Percentiles rank a stretch among this genome's conserved stretches.
Evolutionary conservation across 2,888 invertebrate genomes (phyloP).

Genomic region (Eristalis pertinax): DNA sequence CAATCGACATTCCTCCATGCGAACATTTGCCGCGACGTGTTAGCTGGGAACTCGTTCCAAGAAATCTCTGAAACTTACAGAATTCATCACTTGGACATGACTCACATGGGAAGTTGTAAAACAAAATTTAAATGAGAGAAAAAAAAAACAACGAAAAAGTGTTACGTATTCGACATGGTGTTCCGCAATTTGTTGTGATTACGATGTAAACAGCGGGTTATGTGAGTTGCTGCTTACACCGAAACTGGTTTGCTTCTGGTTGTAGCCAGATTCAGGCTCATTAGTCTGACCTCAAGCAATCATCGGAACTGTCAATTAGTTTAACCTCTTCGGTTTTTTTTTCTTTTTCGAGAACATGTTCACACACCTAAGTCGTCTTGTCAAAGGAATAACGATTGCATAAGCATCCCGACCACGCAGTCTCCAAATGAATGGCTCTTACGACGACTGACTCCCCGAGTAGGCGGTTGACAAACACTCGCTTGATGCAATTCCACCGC

Average conservation of each 20-base stretch:
- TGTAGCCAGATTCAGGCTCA: neutral
- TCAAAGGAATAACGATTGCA: no score
- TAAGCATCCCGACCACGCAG: no score
- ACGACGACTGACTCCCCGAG: no score
- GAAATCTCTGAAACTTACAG: neutral
- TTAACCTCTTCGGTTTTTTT: neutral
- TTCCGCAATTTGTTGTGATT: neutral
- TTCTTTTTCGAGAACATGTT: no score
- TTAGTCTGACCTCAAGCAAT: constrained; percentile 1
- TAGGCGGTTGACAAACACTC: no score
- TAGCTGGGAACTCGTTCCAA: neutral
- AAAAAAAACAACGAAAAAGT: no score
- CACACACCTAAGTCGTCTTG: no score
- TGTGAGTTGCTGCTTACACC: neutral
- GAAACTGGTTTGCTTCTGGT: neutral
- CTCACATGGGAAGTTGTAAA: neutral
- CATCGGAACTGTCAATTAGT: neutral
- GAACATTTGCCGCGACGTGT: neutral
- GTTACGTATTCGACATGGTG: constrained; percentile 5
- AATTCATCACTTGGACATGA: neutral
- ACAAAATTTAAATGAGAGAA: constrained; percentile 3
- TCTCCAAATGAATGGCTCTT: no score
- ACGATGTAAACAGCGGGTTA: constrained; percentile 12
- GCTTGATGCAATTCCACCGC: no score
- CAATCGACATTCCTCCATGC: neutral